Percentiles rank a stretch among this genome's conserved stretches.
These are phyloP conservation scores for Neoarius graeffei DNA, from an alignment of 2,113 vertebrate genomes.

Conservation along the genomic window DNA sequence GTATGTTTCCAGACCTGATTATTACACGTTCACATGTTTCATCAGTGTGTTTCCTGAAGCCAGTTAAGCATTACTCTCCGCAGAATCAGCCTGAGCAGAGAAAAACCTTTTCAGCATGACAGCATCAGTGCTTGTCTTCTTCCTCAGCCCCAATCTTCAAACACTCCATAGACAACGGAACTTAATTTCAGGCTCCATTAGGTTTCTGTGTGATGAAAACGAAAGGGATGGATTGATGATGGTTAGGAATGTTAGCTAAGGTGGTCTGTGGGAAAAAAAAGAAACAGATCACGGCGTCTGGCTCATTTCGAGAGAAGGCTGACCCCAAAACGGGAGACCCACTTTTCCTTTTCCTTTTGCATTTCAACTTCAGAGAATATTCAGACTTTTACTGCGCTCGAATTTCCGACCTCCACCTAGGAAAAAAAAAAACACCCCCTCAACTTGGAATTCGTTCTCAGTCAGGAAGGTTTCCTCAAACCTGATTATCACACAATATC, in stretches of 20 bases:
- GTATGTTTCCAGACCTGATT: slow-evolving; percentile 32
- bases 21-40: slow-evolving; percentile 5
- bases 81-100: slow-evolving; percentile 16
- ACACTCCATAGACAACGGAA: slow-evolving; percentile 46
- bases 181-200: slow-evolving; percentile 61
- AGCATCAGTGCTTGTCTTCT: slow-evolving; percentile 18
- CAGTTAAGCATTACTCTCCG: slow-evolving; percentile 6
- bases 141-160: slow-evolving; percentile 44
- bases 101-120: slow-evolving; percentile 7
- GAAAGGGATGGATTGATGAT: slow-evolving; percentile 39
- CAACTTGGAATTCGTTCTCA: neutral
- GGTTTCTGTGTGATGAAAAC: slow-evolving; percentile 47
- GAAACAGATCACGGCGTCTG: slow-evolving; percentile 2
- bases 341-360: neutral
- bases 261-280: neutral
- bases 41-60: slow-evolving; percentile 19
- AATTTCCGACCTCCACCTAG: neutral
- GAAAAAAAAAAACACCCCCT: neutral
- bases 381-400: neutral
- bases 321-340: neutral
- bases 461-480: neutral
- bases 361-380: neutral
- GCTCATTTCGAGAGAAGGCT: neutral
- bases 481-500: neutral
- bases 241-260: slow-evolving; percentile 36